A percentile compares a stretch with the other conserved stretches of the same genome.
phyloP scores from a whole-genome alignment of 1,140 invertebrate species.

The Papilio helenus region DNA sequence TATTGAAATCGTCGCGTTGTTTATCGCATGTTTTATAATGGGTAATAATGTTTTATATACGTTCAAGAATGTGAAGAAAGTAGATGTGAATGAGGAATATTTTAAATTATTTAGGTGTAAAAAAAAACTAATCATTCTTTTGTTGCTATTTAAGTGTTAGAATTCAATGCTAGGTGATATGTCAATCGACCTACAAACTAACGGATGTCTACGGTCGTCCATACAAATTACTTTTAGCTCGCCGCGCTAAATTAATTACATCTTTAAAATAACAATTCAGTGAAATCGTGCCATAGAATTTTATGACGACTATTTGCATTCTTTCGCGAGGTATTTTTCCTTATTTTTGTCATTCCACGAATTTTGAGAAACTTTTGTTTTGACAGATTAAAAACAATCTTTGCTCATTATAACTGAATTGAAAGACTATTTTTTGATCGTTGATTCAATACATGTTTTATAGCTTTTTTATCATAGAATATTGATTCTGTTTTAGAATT shows the following conservation, averaged over 20 bases:
- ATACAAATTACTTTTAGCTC: constrained; percentile 3
- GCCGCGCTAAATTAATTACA: not conserved
- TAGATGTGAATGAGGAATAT: not conserved
- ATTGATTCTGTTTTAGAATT: no score
- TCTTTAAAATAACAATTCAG: constrained; percentile 4
- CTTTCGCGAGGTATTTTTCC: not conserved
- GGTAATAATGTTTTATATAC: constrained; percentile 81
- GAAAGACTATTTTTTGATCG: not conserved
- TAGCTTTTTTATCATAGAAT: not conserved
- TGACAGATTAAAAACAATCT: not conserved
- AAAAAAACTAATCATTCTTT: no score
- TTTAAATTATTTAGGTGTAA: no score
- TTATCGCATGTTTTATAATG: constrained; percentile 88
- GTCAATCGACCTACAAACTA: constrained; percentile 14
- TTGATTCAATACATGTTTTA: not conserved
- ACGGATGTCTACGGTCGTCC: not conserved
- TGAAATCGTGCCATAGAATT: not conserved
- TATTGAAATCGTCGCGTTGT: constrained; percentile 88
- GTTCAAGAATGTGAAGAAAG: not conserved
- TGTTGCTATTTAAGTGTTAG: not conserved
- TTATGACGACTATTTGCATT: not conserved
- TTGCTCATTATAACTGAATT: not conserved
- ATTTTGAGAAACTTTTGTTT: not conserved
- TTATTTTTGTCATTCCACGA: not conserved
- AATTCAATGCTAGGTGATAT: not conserved